Evolutionary conservation across 2,888 invertebrate species (phyloP), one percentile per base, ranked within the genome.

Genomic region (Eilema depressum): DNA sequence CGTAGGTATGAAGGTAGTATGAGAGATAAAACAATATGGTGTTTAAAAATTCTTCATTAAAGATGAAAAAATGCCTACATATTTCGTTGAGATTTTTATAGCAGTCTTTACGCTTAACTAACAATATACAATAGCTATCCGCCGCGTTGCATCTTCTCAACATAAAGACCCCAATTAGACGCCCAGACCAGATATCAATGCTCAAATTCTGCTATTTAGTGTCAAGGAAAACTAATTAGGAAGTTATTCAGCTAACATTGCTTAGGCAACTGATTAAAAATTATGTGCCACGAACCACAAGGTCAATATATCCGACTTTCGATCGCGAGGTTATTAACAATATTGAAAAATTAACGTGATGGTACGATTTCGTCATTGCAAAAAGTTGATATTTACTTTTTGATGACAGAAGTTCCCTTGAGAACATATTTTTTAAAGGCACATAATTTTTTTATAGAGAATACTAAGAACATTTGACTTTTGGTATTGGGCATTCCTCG

Each of bases 211-310:
- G 53, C 8, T 63, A 23, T 20, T 63, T n/a, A 20, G 63, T 63
- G 41, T 63, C 63, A 63, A 63, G 63, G 63, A 17, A 12, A 63
- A 41, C 63, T 20, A 20, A 37, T 63, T 41, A 41, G 41, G 37
- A 62, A 37, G 62, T 37, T 20, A 11, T 63, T 63, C 41, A 11
- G 41, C 25, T 23, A 41, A 25, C 20, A 11, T 25, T 17, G 23
- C 25, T 41, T 17, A 41, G 25, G 37, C 37, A 63, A 63, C 17
- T 41, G 25, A 25, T 63, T 41, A 63, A 8, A 63, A 33, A 63
- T 17, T 23, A 17, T 41, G 41, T 17, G 17, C 41, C n/a, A 25
- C 37, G 37, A n/a, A 14, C 17, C 37, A 2, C 23, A 62, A 62
- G 37, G 37, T 37, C 37, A 26, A 25, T 25, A 63, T 20, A 12